Evolutionary conservation across 2,797 vertebrate species (phyloP).

Genomic region (Chaunax sp.): DNA sequence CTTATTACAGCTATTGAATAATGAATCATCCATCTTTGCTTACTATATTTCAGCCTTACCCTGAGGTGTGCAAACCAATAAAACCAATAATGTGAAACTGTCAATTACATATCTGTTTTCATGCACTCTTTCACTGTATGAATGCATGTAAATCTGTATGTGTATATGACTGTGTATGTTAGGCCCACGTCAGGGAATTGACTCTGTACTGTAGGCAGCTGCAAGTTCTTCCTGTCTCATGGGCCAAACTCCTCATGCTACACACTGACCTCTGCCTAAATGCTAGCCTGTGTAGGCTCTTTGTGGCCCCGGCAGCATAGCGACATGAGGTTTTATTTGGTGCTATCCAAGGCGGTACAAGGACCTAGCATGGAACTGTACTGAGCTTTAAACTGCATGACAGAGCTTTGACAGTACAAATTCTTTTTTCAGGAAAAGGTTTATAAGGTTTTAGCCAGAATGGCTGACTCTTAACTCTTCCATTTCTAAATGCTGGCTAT

Average conservation of each 20-base stretch:
- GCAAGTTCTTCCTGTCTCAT: slow-evolving; percentile 10
- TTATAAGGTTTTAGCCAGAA: slow-evolving; percentile 33
- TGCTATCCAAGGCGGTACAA: background rate
- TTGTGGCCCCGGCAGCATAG: slow-evolving; percentile 22
- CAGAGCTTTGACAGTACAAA: slow-evolving; percentile 40
- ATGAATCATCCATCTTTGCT: too few species aligned
- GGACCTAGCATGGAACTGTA: slow-evolving; percentile 34
- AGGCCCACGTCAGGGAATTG: slow-evolving; percentile 27
- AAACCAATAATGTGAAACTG: too few species aligned
- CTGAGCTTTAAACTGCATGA: slow-evolving; percentile 20
- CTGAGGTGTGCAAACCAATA: too few species aligned
- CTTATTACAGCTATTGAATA: too few species aligned
- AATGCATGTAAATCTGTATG: too few species aligned
- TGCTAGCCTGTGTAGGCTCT: slow-evolving; percentile 24
- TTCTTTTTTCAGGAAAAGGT: slow-evolving; percentile 33
- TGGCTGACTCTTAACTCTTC: slow-evolving; percentile 33
- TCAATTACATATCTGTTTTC: too few species aligned
- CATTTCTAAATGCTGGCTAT: slow-evolving; percentile 50
- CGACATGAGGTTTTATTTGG: slow-evolving; percentile 19
- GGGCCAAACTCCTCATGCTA: background rate
- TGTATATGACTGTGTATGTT: slow-evolving; percentile 29
- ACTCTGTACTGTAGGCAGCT: slow-evolving; percentile 19
- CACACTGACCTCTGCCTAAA: slow-evolving; percentile 15
- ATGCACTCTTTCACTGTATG: too few species aligned
- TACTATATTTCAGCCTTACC: too few species aligned